Base-by-base conservation (phyloP, 92 coral and sea anemone species). In the Epizoanthus scotinus region DNA sequence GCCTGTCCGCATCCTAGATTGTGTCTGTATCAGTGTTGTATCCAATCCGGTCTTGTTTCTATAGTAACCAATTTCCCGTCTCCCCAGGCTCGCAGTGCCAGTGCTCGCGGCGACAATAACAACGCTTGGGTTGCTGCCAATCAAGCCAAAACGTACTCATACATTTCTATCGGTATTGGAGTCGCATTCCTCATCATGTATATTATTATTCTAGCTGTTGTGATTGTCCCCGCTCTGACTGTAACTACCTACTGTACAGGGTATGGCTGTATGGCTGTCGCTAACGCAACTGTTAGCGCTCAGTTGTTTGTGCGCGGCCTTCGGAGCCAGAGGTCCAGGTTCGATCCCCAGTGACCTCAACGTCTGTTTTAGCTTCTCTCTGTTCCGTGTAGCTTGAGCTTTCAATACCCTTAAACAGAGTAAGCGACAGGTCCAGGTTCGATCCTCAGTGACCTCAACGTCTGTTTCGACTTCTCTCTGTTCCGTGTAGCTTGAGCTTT, bases 151-250 rank as follows among this genome's bases (percentile, higher is more conserved):
- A 73, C 50, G 52, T 73, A 29, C 34, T 73, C 79, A 2, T 73
- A 54, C 25, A 73, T 73, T 13, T 28, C 79, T n/a, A 73, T 73
- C n/a, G 79, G 79, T 7, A 38, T 73, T 6, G 79, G 79, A 27
- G 28, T 34, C 36, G 79, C 29, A 28, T 73, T 73, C n/a, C 65
- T 73, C 26, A 55, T 73, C 64, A 26, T 56, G 21, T 73, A 54
- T 20, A 73, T 73, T 28, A 17, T 56, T 65, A 5, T 73, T 18
- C 0, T 73, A 1, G 63, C 24, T 6, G 64, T 34, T 5, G 50
- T 27, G 77, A 56, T 73, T 5, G n/a, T 73, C 63, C 79, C 79
- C 5, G 29, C 64, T 6, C 0, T 73, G 9, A 5, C 50, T 28
- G 31, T 29, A 0, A 13, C 26, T n/a, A 17, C 59, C 3, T 20